phyloP scores from a whole-genome alignment of 2,888 invertebrate genomes.

The Taphrorychus bicolor region DNA sequence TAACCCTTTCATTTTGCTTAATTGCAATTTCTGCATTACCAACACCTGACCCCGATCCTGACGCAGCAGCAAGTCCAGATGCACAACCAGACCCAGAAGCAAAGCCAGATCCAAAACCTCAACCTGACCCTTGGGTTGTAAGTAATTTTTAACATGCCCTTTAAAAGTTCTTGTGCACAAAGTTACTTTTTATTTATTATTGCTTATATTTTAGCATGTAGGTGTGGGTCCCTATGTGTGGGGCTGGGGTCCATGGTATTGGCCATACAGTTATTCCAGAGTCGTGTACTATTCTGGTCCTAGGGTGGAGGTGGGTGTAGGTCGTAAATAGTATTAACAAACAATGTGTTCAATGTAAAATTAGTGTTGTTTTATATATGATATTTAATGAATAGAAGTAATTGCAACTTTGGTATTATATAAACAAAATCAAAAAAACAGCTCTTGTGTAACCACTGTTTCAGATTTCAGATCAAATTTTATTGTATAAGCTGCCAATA shows the following conservation, averaged over 20 bases:
- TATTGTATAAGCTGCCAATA: too few species aligned
- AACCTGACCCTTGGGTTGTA: slow-evolving; percentile 17
- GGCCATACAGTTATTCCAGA: slow-evolving; percentile 20
- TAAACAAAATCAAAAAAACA: too few species aligned
- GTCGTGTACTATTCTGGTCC: slow-evolving; percentile 22
- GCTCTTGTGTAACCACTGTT: too few species aligned
- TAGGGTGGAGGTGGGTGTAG: neutral
- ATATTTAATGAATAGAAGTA: too few species aligned
- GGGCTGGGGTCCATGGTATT: slow-evolving; percentile 18
- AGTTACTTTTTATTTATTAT: neutral
- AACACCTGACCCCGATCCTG: slow-evolving; percentile 15
- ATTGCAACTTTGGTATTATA: too few species aligned
- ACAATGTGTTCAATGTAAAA: neutral
- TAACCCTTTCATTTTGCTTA: neutral
- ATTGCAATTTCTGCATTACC: slow-evolving; percentile 1
- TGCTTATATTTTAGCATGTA: slow-evolving; percentile 13
- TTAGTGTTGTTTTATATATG: neutral
- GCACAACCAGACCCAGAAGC: slow-evolving; percentile 20
- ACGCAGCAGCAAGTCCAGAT: slow-evolving; percentile 14
- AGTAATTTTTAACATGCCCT: slow-evolving; percentile 4
- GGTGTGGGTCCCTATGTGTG: slow-evolving; percentile 30
- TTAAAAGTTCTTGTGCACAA: neutral
- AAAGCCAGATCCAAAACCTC: slow-evolving; percentile 17
- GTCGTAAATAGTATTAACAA: neutral
- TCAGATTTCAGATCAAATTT: too few species aligned